A percentile compares a stretch with the other conserved stretches of the same genome.
These are phyloP conservation scores for Hydropotes inermis DNA, from an alignment of 2,113 vertebrate genomes.

Conservation along the genomic window DNA sequence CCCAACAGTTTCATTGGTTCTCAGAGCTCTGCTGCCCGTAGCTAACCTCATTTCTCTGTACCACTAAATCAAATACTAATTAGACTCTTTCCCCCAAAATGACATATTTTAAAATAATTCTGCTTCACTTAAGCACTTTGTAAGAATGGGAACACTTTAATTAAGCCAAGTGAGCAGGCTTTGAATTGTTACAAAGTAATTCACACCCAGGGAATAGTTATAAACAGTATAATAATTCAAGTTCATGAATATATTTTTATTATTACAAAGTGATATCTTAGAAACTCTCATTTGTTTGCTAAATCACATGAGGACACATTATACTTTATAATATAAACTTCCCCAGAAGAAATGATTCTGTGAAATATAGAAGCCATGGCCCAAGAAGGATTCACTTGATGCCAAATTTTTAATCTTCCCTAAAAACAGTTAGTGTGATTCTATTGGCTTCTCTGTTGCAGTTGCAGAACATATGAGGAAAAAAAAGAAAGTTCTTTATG, in stretches of 20 bases:
- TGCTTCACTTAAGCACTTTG: conserved; percentile 24
- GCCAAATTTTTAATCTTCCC: not conserved
- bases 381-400: not conserved
- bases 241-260: conserved; percentile 1
- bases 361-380: not conserved
- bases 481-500: not conserved
- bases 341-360: not conserved
- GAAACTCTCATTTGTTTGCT: conserved; percentile 49
- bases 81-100: conserved; percentile 37
- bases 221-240: conserved; percentile 57
- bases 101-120: conserved; percentile 59
- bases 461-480: not conserved
- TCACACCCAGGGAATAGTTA: conserved; percentile 36
- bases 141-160: conserved; percentile 39
- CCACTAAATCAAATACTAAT: conserved; percentile 67
- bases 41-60: not conserved
- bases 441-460: not conserved
- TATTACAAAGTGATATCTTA: conserved; percentile 59
- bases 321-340: not conserved
- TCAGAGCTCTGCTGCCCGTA: not conserved
- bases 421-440: not conserved
- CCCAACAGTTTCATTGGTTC: not conserved
- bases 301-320: conserved; percentile 19
- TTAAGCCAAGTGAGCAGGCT: conserved; percentile 22
- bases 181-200: conserved; percentile 42